phyloP scores from a whole-genome alignment of 2,113 vertebrate genomes.

The Pandion haliaetus region DNA sequence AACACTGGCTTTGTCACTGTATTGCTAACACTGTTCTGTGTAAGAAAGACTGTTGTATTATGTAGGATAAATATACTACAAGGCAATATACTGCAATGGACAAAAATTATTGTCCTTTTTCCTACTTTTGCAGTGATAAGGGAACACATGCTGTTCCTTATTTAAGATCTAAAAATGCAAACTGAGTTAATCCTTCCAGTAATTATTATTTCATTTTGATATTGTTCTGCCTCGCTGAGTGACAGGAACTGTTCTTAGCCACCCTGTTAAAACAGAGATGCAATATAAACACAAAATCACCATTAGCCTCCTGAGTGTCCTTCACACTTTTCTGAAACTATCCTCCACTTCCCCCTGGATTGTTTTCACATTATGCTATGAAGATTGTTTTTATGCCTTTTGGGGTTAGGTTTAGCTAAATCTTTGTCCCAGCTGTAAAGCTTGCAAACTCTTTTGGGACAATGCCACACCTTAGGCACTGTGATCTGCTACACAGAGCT shows the following conservation, averaged over 20 bases:
- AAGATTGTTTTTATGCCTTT: neutral
- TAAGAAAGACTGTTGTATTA: neutral
- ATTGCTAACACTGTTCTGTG: neutral
- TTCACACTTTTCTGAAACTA: neutral
- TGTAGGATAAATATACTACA: neutral
- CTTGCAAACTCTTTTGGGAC: neutral
- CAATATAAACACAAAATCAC: neutral
- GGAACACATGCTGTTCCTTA: neutral
- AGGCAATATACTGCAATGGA: neutral
- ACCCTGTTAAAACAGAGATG: neutral
- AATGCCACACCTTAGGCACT: neutral
- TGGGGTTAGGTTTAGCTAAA: neutral
- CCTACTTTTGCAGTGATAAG: neutral
- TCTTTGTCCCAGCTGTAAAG: neutral
- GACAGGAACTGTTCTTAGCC: neutral
- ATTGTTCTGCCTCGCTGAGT: neutral
- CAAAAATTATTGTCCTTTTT: neutral
- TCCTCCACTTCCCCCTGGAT: neutral
- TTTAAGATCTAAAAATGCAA: neutral
- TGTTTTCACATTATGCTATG: neutral
- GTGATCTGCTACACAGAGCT: neutral
- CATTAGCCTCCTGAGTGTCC: neutral
- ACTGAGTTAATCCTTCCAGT: slow-evolving; percentile 9
- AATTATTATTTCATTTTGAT: slow-evolving; percentile 11
- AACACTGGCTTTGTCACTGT: neutral